A percentile compares a stretch with the other conserved stretches of the same genome.
phyloP scores from a whole-genome alignment of 2,888 invertebrate species.

The Dasysyrphus albostriatus region DNA sequence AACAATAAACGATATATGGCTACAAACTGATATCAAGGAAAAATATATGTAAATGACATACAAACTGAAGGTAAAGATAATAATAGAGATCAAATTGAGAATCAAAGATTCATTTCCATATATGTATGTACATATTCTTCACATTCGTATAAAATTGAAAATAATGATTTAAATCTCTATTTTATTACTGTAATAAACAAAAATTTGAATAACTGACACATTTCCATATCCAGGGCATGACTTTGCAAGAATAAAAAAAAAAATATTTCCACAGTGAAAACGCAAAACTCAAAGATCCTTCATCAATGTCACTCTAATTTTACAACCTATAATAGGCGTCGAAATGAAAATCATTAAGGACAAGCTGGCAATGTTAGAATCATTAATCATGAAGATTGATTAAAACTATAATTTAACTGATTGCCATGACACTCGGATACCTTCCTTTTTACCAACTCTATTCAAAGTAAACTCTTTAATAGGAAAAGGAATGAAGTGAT shows the following conservation, averaged over 20 bases:
- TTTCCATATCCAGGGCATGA: background rate
- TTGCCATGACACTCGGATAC: constrained; percentile 13
- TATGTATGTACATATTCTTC: too few species aligned
- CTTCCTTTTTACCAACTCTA: background rate
- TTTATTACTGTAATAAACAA: too few species aligned
- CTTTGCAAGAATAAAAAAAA: background rate
- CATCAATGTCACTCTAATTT: background rate
- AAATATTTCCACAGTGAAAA: background rate
- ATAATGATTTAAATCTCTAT: too few species aligned
- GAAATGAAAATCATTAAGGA: constrained; percentile 3
- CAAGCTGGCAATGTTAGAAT: background rate
- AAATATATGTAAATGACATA: background rate
- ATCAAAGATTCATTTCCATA: too few species aligned
- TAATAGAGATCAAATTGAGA: background rate
- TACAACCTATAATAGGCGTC: background rate
- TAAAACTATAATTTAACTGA: constrained; percentile 29
- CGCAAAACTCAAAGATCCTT: background rate
- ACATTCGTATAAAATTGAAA: too few species aligned
- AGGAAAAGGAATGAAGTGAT: background rate
- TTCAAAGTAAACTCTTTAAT: background rate
- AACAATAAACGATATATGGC: background rate
- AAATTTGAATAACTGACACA: too few species aligned
- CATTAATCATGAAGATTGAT: constrained; percentile 24
- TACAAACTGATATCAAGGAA: background rate
- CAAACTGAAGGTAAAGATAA: too few species aligned